Conservation (phyloP, 2,797 vertebrate species). For the Gambelia wislizenii region DNA sequence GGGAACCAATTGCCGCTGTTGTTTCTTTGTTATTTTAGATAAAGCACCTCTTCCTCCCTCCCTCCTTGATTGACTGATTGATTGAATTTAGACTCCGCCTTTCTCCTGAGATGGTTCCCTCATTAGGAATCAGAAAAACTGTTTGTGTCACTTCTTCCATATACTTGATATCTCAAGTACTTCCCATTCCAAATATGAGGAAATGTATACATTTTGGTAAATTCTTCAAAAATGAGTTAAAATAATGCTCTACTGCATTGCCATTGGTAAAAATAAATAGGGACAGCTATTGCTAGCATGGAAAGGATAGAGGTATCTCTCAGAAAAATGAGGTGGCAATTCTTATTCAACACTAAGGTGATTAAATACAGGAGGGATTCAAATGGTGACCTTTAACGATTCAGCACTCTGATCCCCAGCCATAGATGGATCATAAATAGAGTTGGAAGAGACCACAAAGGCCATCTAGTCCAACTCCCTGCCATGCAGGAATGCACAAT, state of each 20-base stretch:
- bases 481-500: too few relatives aligned
- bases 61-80: too few relatives aligned
- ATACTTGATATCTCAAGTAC: too few relatives aligned
- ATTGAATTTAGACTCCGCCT: too few relatives aligned
- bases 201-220: neutral
- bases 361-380: neutral
- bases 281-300: neutral
- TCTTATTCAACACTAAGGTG: neutral
- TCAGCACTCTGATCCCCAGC: neutral
- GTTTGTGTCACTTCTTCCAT: too few relatives aligned
- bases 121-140: too few relatives aligned
- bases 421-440: neutral
- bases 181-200: neutral
- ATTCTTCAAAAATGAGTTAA: neutral
- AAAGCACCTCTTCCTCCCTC: neutral
- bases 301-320: neutral
- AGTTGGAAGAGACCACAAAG: too few relatives aligned
- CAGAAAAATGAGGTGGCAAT: too few relatives aligned
- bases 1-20: neutral
- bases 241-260: neutral
- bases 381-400: neutral
- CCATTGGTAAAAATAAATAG: neutral
- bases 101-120: too few relatives aligned
- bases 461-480: too few relatives aligned
- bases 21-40: neutral